Percentiles rank a stretch among this genome's conserved stretches.
Evolutionary conservation across 2,113 vertebrate species (phyloP).

Genomic region (Percopsis transmontana): DNA sequence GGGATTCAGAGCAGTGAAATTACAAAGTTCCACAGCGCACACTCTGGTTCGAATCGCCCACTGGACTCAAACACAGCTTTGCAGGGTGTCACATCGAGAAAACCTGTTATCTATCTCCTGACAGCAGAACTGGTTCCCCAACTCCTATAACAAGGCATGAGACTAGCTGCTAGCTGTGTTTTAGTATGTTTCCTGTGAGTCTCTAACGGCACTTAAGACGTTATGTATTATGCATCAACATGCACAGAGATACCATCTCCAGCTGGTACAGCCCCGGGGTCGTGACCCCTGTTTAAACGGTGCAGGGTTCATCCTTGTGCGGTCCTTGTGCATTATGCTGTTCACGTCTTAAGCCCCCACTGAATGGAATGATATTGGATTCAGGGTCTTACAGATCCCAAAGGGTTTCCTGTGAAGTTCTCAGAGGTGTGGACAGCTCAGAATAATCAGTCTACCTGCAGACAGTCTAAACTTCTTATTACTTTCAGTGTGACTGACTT

Average conservation of each 20-base stretch:
- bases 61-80: not conserved
- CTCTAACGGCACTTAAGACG: not conserved
- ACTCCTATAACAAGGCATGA: not conserved
- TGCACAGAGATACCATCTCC: not conserved
- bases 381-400: constrained; percentile 18
- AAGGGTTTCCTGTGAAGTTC: constrained; percentile 28
- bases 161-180: not conserved
- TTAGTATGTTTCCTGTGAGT: not conserved
- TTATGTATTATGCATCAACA: not conserved
- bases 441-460: constrained; percentile 51
- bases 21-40: not conserved
- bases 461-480: constrained; percentile 51
- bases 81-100: not conserved
- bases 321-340: constrained; percentile 35
- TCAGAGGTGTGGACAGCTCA: constrained; percentile 32
- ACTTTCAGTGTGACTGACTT: constrained; percentile 41
- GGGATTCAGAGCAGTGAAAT: constrained; percentile 12
- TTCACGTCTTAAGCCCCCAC: constrained; percentile 13
- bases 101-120: constrained; percentile 10
- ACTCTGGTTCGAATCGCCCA: not conserved
- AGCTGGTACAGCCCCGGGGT: not conserved
- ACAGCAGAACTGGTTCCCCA: not conserved
- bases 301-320: constrained; percentile 32
- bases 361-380: constrained; percentile 34
- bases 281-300: constrained; percentile 20